Base-by-base conservation (phyloP, 2,888 invertebrate genomes). In the Nowickia ferox region DNA sequence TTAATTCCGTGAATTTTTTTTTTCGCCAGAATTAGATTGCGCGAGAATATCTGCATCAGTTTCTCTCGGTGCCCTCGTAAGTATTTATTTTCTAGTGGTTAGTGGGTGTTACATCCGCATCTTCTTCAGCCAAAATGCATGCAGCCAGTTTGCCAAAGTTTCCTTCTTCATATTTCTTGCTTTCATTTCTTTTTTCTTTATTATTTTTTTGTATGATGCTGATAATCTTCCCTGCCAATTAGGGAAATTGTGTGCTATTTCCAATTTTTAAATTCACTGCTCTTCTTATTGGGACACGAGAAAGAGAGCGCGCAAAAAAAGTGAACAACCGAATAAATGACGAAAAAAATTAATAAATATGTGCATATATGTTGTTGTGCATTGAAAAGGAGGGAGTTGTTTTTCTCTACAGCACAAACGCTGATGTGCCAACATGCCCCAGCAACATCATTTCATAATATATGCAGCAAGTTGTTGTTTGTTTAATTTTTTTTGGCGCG, bases 181-280 rank as follows among this genome's bases (percentile, higher is more conserved):
- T 30, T 59, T n/a, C 19, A 17, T 4, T 17, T 38, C 6, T 17
- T 22, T 59, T 72, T 46, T 22, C 22, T 46, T 53, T 53, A 61
- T 19, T 48, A 15, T 13, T 48, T 57, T 2, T 53, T 61, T n/a
- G 42, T 69, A 19, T 59, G 57, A 72, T 80, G 69, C 19, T 78
- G 72, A 71, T 74, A 72, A 68, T 80, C 83, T 77, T 85, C 71
- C 86, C 78, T 81, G 84, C 88, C 92, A 92, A 92, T 92, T 92
- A 92, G 92, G 90, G 89, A 91, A 92, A 92, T 92, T 91, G 91
- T 92, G 91, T 91, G 90, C 91, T 89, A 92, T 92, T 92, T 91
- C 88, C 89, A 92, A 90, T 91, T 91, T 91, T 88, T 82, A 59
- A 72, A 89, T 88, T 89, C 87, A 89, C 87, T 89, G 87, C 87